phyloP scores from a whole-genome alignment of 2,888 invertebrate species.

The Lasius fuliginosus region DNA sequence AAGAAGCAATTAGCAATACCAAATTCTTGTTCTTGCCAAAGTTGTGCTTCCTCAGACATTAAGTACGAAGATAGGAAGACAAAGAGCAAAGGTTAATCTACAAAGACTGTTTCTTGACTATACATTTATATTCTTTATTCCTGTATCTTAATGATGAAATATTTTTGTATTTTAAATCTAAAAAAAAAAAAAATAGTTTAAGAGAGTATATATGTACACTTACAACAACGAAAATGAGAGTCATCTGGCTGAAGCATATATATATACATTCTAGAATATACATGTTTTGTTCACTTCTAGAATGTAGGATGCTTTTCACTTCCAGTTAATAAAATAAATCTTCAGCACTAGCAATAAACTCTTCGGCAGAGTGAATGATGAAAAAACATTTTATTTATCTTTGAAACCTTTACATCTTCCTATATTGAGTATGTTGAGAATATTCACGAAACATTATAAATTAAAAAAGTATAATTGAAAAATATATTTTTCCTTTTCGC shows the following conservation, averaged over 20 bases:
- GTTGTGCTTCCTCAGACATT: slow-evolving; percentile 70
- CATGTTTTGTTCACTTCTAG: not conserved
- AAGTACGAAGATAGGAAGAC: slow-evolving; percentile 24
- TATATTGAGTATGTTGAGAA: not conserved
- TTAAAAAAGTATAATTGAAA: no score
- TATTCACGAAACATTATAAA: not conserved
- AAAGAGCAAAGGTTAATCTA: slow-evolving; percentile 26
- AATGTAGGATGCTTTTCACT: no score
- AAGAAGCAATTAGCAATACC: slow-evolving; percentile 82
- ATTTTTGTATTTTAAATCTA: not conserved
- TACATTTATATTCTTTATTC: not conserved
- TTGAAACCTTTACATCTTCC: not conserved
- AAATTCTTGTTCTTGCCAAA: slow-evolving; percentile 83
- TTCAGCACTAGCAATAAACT: not conserved
- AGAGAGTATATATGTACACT: not conserved
- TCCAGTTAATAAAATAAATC: not conserved
- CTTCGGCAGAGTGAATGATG: not conserved
- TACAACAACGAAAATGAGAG: not conserved
- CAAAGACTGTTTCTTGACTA: not conserved
- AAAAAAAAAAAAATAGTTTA: not conserved
- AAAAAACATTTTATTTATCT: not conserved
- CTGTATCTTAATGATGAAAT: slow-evolving; percentile 5
- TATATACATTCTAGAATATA: not conserved
- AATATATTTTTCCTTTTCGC: no score
- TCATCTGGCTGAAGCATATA: not conserved